Evolutionary conservation across 2,797 vertebrate genomes (phyloP).

Genomic region (Cheirogaleus major): DNA sequence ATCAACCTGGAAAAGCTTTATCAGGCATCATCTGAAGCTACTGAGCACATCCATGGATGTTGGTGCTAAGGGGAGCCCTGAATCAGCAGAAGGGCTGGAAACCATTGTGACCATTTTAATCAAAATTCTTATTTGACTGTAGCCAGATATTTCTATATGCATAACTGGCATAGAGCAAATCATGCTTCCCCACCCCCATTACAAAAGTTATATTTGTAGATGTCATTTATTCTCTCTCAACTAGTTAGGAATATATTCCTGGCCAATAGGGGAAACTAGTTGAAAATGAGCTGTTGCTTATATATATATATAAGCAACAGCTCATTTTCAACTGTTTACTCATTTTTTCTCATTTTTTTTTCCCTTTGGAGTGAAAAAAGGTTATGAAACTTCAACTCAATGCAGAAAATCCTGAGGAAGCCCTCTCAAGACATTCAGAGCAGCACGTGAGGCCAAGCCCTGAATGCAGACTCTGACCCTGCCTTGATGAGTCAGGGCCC

Average conservation of each 20-base stretch:
- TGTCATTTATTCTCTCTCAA: not conserved
- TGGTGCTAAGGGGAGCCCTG: not conserved
- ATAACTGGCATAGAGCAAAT: not conserved
- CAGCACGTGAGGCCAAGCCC: not conserved
- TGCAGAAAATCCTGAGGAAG: not conserved
- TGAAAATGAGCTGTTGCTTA: too few relatives aligned
- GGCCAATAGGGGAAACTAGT: too few relatives aligned
- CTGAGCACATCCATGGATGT: not conserved
- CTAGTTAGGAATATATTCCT: not conserved
- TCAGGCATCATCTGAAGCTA: not conserved
- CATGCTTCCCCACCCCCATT: not conserved
- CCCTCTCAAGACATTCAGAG: not conserved
- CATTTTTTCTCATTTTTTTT: not conserved
- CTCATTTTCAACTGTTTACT: not conserved
- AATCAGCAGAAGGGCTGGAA: not conserved
- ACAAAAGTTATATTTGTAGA: not conserved
- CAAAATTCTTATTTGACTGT: not conserved
- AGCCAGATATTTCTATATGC: not conserved
- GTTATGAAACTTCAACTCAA: not conserved
- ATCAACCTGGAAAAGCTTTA: not conserved
- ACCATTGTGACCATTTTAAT: not conserved
- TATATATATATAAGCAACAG: not conserved
- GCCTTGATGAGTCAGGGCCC: not conserved
- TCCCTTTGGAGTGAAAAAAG: not conserved
- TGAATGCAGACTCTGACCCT: not conserved